Percentiles rank a stretch among this genome's conserved stretches.
Evolutionary conservation across 2,113 vertebrate genomes (phyloP).

Genomic region (Oncorhynchus clarkii): DNA sequence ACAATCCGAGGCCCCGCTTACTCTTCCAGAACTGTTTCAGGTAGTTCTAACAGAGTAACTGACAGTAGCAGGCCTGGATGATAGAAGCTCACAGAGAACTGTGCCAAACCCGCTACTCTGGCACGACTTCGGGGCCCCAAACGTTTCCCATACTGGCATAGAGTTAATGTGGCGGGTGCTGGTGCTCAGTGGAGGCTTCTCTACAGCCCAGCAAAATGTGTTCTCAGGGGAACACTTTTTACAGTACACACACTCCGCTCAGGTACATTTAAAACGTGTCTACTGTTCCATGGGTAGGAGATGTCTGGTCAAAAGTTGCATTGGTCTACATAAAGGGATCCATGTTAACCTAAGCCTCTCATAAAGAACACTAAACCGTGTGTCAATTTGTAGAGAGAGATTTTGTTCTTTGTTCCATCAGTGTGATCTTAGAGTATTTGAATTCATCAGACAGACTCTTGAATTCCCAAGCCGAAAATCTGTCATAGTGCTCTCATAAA

Average conservation of each 20-base stretch:
- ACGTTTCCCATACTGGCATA: background rate
- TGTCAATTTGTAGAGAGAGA: background rate
- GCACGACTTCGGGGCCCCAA: background rate
- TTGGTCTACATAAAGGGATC: background rate
- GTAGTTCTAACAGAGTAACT: background rate
- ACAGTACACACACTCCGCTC: background rate
- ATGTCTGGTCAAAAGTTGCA: background rate
- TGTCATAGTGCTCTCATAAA: background rate
- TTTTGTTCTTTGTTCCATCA: too few species aligned
- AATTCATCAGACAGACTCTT: constrained; percentile 24
- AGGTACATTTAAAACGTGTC: background rate
- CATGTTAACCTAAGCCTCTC: background rate
- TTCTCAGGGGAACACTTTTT: background rate
- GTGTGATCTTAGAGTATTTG: constrained; percentile 9
- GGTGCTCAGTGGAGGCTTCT: background rate
- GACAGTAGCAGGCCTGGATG: background rate
- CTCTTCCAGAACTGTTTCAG: background rate
- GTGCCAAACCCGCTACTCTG: background rate
- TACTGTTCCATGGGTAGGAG: background rate
- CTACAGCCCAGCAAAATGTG: background rate
- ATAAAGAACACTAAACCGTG: background rate
- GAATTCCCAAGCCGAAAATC: background rate
- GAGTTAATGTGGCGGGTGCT: too few species aligned
- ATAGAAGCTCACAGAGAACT: background rate
- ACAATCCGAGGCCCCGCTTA: background rate